These are phyloP conservation scores for Eueremaeus valkanovi DNA, from an alignment of 2,888 invertebrate genomes.

Conservation along the genomic window DNA sequence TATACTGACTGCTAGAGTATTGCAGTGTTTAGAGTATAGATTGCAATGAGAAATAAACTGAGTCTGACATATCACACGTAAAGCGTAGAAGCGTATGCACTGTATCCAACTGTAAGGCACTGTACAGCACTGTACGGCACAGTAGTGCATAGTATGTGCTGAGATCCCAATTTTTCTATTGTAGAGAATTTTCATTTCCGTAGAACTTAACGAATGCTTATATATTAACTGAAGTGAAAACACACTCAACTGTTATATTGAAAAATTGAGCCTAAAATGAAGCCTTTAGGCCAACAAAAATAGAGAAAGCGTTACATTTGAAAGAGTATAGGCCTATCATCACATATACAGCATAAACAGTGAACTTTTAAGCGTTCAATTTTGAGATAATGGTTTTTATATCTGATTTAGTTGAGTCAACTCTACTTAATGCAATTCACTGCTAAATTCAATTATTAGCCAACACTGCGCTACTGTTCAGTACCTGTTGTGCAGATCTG, in stretches of 20 bases:
- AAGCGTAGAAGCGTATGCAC: no score
- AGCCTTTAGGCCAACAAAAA: slow-evolving; percentile 26
- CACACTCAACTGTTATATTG: slow-evolving; percentile 23
- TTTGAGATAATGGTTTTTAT: slow-evolving; percentile 31
- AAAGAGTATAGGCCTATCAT: slow-evolving; percentile 16
- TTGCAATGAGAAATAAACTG: background rate
- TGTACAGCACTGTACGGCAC: slow-evolving; percentile 1
- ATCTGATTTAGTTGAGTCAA: slow-evolving; percentile 28
- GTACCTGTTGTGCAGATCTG: slow-evolving; percentile 13
- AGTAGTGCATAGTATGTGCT: background rate
- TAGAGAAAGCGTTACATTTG: background rate
- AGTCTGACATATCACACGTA: background rate
- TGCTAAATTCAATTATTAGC: slow-evolving; percentile 18
- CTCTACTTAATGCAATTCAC: slow-evolving; percentile 15
- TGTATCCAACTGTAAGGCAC: background rate
- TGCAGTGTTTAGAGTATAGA: no score
- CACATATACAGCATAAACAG: slow-evolving; percentile 15
- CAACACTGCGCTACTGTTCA: slow-evolving; percentile 20
- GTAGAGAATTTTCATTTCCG: slow-evolving; percentile 29
- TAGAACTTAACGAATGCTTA: slow-evolving; percentile 12
- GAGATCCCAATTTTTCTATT: slow-evolving; percentile 17
- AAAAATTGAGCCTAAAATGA: slow-evolving; percentile 28
- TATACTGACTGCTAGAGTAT: background rate
- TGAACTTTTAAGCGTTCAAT: slow-evolving; percentile 23
- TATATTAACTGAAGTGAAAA: slow-evolving; percentile 29